These are phyloP conservation scores for Drosophila peninsularis DNA, from an alignment of 2,888 invertebrate species.

Conservation along the genomic window DNA sequence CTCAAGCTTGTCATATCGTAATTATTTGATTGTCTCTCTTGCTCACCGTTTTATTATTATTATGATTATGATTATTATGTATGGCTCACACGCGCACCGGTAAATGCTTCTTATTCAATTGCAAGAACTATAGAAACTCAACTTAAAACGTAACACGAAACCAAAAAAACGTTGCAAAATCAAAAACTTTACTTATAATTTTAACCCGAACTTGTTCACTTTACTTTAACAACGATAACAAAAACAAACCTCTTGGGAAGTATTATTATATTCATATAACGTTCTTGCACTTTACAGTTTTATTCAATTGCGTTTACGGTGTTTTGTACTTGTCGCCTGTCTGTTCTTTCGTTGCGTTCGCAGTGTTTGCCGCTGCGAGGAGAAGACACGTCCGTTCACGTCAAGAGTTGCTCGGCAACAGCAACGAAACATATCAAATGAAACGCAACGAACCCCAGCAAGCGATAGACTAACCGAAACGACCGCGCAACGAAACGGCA, in stretches of 20 bases:
- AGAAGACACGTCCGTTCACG: slow-evolving; percentile 47
- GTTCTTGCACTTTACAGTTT: slow-evolving; percentile 25
- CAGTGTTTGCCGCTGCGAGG: slow-evolving; percentile 36
- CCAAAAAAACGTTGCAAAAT: slow-evolving; percentile 10
- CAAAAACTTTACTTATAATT: slow-evolving; percentile 15
- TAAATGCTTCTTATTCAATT: slow-evolving; percentile 26
- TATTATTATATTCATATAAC: slow-evolving; percentile 20
- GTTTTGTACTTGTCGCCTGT: slow-evolving; percentile 33
- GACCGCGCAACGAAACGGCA: slow-evolving; percentile 5
- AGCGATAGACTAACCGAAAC: slow-evolving; percentile 23
- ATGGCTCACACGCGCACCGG: slow-evolving; percentile 43
- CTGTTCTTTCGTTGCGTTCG: slow-evolving; percentile 44
- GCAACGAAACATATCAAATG: slow-evolving; percentile 34
- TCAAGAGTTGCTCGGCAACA: slow-evolving; percentile 64
- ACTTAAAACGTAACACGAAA: slow-evolving; percentile 24
- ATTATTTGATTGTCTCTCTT: slow-evolving; percentile 52
- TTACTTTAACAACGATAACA: slow-evolving; percentile 5
- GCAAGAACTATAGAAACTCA: slow-evolving; percentile 9
- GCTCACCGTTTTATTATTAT: slow-evolving; percentile 25
- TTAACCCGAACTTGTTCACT: slow-evolving; percentile 20
- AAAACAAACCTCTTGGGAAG: slow-evolving; percentile 10
- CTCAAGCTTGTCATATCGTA: slow-evolving; percentile 52
- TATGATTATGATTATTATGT: slow-evolving; percentile 22
- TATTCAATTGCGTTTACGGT: slow-evolving; percentile 31
- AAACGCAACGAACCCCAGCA: slow-evolving; percentile 7